Conservation (phyloP, 1,140 invertebrate genomes). For the Diploscapter pachys region DNA sequence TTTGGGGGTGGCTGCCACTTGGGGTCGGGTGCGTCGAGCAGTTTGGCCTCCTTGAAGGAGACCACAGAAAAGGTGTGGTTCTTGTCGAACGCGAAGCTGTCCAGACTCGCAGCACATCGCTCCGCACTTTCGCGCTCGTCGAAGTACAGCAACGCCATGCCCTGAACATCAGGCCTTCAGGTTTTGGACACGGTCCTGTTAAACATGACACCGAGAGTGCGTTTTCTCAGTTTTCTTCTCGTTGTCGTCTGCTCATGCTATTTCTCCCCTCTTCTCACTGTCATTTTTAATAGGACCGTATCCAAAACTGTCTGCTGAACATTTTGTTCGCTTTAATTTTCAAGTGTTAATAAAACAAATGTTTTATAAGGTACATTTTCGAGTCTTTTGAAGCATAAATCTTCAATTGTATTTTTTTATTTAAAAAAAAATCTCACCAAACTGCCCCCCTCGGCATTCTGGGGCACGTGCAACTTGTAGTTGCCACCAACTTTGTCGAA, state of each 20-base stretch:
- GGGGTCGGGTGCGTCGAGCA: constrained; percentile 82
- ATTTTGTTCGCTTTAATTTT: too few species aligned
- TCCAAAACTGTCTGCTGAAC: too few species aligned
- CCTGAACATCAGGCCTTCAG: constrained; percentile 28
- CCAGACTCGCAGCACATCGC: constrained; percentile 70
- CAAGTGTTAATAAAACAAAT: too few species aligned
- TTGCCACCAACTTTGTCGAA: constrained; percentile 86
- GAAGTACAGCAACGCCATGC: constrained; percentile 51
- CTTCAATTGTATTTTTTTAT: constrained; percentile 3
- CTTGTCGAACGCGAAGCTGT: constrained; percentile 94
- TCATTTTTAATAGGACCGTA: too few species aligned
- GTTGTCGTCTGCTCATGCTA: too few species aligned
- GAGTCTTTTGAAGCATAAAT: too few species aligned
- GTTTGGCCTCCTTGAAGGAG: constrained; percentile 91
- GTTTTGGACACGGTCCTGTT: too few species aligned
- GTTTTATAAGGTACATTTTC: too few species aligned
- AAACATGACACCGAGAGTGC: too few species aligned
- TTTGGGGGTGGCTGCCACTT: constrained; percentile 80
- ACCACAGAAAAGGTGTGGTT: constrained; percentile 91
- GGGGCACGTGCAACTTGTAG: constrained; percentile 83
- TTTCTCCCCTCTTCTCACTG: too few species aligned
- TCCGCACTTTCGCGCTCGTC: constrained; percentile 40
- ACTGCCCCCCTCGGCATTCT: constrained; percentile 76
- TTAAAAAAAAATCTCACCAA: constrained; percentile 11
- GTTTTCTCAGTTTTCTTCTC: too few species aligned